Base-by-base conservation (phyloP, 2,888 invertebrate species). In the Melinaea marsaeus region DNA sequence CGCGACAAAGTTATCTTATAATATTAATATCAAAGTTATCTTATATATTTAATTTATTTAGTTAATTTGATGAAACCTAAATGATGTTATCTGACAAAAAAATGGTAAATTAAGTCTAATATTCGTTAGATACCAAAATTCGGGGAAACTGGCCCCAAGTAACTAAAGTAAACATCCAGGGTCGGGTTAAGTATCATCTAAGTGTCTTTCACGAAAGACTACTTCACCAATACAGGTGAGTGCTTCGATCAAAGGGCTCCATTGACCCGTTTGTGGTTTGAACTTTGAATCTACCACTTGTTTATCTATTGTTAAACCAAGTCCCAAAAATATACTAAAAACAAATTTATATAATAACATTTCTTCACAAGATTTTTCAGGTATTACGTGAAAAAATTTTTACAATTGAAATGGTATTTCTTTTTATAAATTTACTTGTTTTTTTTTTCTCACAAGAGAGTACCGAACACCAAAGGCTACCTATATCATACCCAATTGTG, bases 241-340 rank as follows among this genome's bases (percentile, higher is more conserved):
- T 73, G 84, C 75, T 74, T 77, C 79, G 84, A 86, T 89, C 88
- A 89, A 90, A 89, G 86, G 79, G 83, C 81, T 79, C 79, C 83
- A 86, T 88, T 88, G 88, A 89, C 86, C 88, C 80, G 79, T 77
- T 86, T 86, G 81, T 76, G 77, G 79, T 71, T 66, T 74, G 69
- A 72, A 76, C 79, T 79, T 83, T 76, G 77, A 77, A 74, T 81
- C 81, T 71, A 71, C 69, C 55, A 42, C 37, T 58, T 56, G 58
- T 61, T 64, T 64, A 64, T 59, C 55, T 58, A 13, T 22, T 48
- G 65, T 61, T 46, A 13, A 9, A 6, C 46, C 47, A 56, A 61
- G 13, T 60, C 57, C 57, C 47, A 22, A 22, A 22, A 22, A 22
- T 22, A 22, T 60, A 42, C 54, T 42, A 60, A 42, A 60, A 60